Conservation (phyloP, 2,113 vertebrate genomes). For the Paracanthobrama guichenoti region DNA sequence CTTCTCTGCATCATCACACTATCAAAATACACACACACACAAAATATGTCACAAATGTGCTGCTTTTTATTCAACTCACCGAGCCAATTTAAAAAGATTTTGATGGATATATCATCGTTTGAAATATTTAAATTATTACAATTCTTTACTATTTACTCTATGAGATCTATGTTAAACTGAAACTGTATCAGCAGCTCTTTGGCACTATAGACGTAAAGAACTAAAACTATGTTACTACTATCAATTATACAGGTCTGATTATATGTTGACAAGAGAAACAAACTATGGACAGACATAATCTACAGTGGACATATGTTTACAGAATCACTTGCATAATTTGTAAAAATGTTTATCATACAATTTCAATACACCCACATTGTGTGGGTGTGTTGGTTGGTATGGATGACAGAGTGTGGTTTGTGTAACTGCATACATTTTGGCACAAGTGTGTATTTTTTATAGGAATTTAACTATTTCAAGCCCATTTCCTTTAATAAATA, state of each 20-base stretch:
- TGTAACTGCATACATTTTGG: too few relatives aligned
- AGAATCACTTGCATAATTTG: neutral
- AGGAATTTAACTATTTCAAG: too few relatives aligned
- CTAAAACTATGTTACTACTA: neutral
- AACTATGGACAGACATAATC: neutral
- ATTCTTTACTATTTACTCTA: neutral
- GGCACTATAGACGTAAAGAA: neutral
- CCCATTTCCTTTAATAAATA: too few relatives aligned
- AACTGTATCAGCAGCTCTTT: neutral
- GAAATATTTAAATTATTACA: neutral
- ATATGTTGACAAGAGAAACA: neutral
- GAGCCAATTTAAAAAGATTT: constrained; percentile 10
- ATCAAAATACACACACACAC: constrained; percentile 1
- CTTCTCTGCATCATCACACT: constrained; percentile 14
- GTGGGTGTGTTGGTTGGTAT: too few relatives aligned
- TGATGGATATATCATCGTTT: neutral
- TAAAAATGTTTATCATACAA: neutral
- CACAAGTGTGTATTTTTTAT: too few relatives aligned
- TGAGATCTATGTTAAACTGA: neutral
- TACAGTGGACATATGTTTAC: neutral
- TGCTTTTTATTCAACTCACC: neutral
- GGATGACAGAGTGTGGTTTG: too few relatives aligned
- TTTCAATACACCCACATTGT: too few relatives aligned
- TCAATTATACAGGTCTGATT: neutral
- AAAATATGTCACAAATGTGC: neutral